These are phyloP conservation scores for Notocelia uddmanniana DNA, from an alignment of 2,888 invertebrate genomes.

Conservation along the genomic window DNA sequence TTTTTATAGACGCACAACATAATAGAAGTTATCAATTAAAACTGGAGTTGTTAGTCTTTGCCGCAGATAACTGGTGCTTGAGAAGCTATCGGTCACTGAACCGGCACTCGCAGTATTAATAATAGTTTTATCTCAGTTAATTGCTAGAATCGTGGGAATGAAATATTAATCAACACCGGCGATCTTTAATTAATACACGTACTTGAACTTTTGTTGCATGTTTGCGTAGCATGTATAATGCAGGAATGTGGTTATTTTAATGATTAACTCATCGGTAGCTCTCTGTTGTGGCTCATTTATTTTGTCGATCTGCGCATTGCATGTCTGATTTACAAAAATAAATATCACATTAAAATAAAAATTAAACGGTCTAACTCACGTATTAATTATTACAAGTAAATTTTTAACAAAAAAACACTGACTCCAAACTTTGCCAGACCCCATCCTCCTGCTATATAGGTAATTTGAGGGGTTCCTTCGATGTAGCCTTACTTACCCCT, in stretches of 20 bases:
- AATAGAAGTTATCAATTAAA: constrained; percentile 42
- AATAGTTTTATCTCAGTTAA: constrained; percentile 39
- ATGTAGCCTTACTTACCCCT: too few species aligned
- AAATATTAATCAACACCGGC: constrained; percentile 37
- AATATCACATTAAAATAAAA: not conserved
- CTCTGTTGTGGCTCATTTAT: constrained; percentile 18
- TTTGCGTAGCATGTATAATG: constrained; percentile 9
- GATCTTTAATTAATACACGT: constrained; percentile 42
- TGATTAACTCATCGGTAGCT: constrained; percentile 29
- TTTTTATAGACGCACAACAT: constrained; percentile 5
- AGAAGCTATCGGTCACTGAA: constrained; percentile 42
- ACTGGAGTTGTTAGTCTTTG: constrained; percentile 34
- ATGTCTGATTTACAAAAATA: constrained; percentile 1
- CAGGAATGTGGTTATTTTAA: constrained; percentile 35
- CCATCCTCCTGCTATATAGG: too few species aligned
- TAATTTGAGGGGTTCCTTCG: too few species aligned
- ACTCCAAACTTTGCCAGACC: too few species aligned
- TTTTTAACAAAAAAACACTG: too few species aligned
- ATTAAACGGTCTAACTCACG: too few species aligned
- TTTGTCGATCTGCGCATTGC: constrained; percentile 12
- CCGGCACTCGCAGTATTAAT: constrained; percentile 18
- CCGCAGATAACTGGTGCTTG: constrained; percentile 40
- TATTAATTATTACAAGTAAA: too few species aligned
- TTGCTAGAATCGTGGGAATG: constrained; percentile 44
- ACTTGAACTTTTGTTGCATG: constrained; percentile 36